These are phyloP conservation scores for Ranitomeya variabilis DNA, from an alignment of 2,113 vertebrate species.

Conservation along the genomic window DNA sequence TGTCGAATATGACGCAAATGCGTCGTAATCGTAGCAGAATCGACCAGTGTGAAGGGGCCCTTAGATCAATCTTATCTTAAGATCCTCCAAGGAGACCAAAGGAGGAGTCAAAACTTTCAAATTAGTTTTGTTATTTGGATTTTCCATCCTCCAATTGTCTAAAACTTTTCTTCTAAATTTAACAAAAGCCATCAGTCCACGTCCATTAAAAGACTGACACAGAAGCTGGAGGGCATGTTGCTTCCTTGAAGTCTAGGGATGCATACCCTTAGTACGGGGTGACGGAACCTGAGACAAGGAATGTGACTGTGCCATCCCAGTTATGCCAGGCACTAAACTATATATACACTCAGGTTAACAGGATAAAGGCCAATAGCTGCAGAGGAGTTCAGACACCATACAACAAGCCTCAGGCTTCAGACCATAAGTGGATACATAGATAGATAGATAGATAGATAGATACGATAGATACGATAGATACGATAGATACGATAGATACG, in stretches of 20 bases:
- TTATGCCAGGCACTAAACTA: neutral
- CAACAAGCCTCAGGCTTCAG: neutral
- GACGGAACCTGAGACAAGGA: constrained; percentile 1
- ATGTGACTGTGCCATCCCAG: neutral
- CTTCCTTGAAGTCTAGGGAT: neutral
- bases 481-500: neutral
- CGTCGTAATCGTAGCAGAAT: too few relatives aligned
- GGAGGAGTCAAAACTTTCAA: neutral
- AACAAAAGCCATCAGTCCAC: neutral
- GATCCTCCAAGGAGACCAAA: neutral
- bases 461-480: too few relatives aligned
- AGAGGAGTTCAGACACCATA: neutral
- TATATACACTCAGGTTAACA: neutral
- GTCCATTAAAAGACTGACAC: neutral
- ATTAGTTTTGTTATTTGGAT: too few relatives aligned
- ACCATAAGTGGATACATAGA: neutral
- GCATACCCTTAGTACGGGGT: neutral
- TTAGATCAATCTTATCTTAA: neutral
- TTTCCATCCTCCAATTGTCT: neutral
- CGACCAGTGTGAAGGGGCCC: too few relatives aligned
- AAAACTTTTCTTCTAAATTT: neutral
- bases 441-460: neutral
- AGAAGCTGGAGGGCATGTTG: neutral
- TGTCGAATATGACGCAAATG: too few relatives aligned
- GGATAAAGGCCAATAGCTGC: constrained; percentile 7